A percentile compares a stretch with the other conserved stretches of the same genome.
phyloP scores from a whole-genome alignment of 2,888 invertebrate species.

The Caenorhabditis sp. region DNA sequence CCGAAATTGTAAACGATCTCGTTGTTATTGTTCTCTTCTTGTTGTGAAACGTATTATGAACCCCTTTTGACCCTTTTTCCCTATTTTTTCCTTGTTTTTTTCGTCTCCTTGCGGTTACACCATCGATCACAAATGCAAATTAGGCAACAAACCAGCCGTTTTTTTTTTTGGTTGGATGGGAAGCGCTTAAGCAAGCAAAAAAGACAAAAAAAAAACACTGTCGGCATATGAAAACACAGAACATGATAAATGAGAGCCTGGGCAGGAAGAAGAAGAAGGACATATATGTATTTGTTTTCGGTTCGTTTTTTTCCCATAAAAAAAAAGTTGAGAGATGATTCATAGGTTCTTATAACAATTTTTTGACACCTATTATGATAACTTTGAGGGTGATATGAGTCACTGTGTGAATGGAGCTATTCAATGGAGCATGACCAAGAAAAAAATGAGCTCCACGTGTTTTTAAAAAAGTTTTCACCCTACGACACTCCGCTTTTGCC shows the following conservation, averaged over 20 bases:
- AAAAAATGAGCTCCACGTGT: too few species aligned
- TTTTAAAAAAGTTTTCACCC: too few species aligned
- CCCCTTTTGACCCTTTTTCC: background rate
- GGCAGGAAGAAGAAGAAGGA: background rate
- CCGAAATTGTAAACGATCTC: background rate
- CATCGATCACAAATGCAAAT: slow-evolving; percentile 1
- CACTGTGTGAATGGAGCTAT: background rate
- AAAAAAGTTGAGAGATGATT: background rate
- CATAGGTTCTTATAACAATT: background rate
- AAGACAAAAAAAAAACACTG: background rate
- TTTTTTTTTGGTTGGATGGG: background rate
- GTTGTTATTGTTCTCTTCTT: background rate
- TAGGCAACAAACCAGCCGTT: slow-evolving; percentile 1
- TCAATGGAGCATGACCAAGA: too few species aligned
- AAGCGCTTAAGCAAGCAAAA: background rate
- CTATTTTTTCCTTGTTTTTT: background rate
- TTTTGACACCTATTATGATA: background rate
- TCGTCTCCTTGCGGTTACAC: background rate
- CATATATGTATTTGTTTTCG: background rate
- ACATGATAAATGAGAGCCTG: background rate
- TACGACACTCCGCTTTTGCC: too few species aligned
- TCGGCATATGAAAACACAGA: background rate
- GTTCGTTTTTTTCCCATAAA: background rate
- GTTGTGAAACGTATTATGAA: background rate
- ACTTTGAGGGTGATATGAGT: background rate